Conservation (phyloP, 2,888 invertebrate species). For the Ectropis crepuscularia region DNA sequence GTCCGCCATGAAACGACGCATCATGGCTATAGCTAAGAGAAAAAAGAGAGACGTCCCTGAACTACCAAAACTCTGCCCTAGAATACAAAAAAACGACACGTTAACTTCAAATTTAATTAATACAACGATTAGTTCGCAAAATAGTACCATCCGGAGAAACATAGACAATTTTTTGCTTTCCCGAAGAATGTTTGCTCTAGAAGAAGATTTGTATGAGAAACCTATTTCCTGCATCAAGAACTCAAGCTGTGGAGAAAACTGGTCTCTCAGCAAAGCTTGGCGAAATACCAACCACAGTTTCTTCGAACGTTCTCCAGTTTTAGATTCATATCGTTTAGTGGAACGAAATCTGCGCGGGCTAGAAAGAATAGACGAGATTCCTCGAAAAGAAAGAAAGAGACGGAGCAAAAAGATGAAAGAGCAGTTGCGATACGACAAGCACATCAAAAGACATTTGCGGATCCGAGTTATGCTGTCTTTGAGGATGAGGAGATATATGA, state of each 20-base stretch:
- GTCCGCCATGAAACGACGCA: constrained; percentile 75
- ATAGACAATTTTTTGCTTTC: constrained; percentile 75
- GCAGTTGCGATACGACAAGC: constrained; percentile 82
- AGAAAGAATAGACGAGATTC: constrained; percentile 75
- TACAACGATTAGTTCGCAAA: constrained; percentile 72
- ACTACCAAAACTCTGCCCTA: constrained; percentile 58
- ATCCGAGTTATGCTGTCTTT: constrained; percentile 88
- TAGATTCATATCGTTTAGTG: constrained; percentile 56
- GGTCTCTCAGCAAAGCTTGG: constrained; percentile 82
- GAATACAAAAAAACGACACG: constrained; percentile 60
- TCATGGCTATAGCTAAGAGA: constrained; percentile 73
- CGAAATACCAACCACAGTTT: constrained; percentile 69
- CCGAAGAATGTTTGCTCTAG: constrained; percentile 70
- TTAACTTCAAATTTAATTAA: constrained; percentile 72
- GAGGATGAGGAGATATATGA: constrained; percentile 84
- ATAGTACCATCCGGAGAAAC: constrained; percentile 71
- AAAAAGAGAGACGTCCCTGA: constrained; percentile 66
- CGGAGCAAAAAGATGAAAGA: constrained; percentile 73
- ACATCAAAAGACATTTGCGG: constrained; percentile 86
- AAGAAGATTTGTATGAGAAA: constrained; percentile 77
- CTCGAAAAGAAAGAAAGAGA: constrained; percentile 63
- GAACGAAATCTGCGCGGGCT: constrained; percentile 59
- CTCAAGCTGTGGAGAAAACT: constrained; percentile 77
- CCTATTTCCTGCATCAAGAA: constrained; percentile 69
- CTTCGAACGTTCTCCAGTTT: constrained; percentile 61